phyloP scores from a whole-genome alignment of 2,888 invertebrate species.

The Ptychoptera albimana region DNA sequence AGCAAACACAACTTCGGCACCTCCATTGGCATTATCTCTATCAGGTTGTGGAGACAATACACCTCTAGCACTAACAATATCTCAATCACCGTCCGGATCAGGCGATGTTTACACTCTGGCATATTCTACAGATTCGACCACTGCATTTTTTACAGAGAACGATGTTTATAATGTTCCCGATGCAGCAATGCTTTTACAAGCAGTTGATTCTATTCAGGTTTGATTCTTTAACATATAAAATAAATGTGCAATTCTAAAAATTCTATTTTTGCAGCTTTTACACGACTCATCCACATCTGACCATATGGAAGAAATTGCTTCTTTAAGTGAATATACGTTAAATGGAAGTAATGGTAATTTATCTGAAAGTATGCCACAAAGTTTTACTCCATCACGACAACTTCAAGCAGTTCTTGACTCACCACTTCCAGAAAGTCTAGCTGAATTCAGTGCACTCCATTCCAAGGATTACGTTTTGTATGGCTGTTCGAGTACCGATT shows the following conservation, averaged over 20 bases:
- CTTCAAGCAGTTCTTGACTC: slow-evolving; percentile 63
- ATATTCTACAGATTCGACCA: slow-evolving; percentile 41
- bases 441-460: slow-evolving; percentile 71
- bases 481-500: slow-evolving; percentile 27
- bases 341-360: slow-evolving; percentile 21
- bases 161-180: slow-evolving; percentile 64
- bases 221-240: neutral
- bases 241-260: neutral
- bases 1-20: slow-evolving; percentile 38
- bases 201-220: slow-evolving; percentile 42
- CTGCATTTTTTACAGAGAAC: slow-evolving; percentile 43
- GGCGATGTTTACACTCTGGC: slow-evolving; percentile 44
- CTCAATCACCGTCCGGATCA: slow-evolving; percentile 25
- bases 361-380: slow-evolving; percentile 7
- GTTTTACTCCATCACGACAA: slow-evolving; percentile 21
- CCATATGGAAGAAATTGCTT: slow-evolving; percentile 44
- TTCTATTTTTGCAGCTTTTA: slow-evolving; percentile 24
- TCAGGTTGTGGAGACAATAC: slow-evolving; percentile 16
- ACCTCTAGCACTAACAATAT: slow-evolving; percentile 27
- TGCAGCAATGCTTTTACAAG: slow-evolving; percentile 47
- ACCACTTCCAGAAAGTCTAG: slow-evolving; percentile 60
- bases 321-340: slow-evolving; percentile 44
- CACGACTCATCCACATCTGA: slow-evolving; percentile 45
- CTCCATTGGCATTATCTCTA: slow-evolving; percentile 19
- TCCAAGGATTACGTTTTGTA: slow-evolving; percentile 33